A percentile compares a stretch with the other conserved stretches of the same genome.
Evolutionary conservation across 2,888 invertebrate species (phyloP).

Genomic region (Germaria angustata): DNA sequence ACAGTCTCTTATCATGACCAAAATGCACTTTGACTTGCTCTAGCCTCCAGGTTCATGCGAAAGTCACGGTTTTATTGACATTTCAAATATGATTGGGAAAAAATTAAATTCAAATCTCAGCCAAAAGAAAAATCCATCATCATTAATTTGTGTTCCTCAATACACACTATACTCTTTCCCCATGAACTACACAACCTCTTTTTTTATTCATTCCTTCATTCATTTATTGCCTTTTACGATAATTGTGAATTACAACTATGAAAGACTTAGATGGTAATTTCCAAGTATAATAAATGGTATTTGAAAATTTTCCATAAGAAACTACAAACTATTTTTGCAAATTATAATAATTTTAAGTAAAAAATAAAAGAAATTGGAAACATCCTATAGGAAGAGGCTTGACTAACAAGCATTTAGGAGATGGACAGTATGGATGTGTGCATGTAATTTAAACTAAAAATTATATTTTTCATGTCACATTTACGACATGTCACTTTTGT

Average conservation of each 20-base stretch:
- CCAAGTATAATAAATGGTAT: conserved; percentile 14
- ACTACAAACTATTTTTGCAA: not conserved
- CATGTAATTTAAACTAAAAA: not conserved
- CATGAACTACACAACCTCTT: conserved; percentile 55
- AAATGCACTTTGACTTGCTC: conserved; percentile 59
- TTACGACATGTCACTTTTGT: conserved; percentile 19
- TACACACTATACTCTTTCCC: conserved; percentile 24
- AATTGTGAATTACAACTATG: conserved; percentile 59
- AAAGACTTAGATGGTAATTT: conserved; percentile 33
- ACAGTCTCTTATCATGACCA: not conserved
- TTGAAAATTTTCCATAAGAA: conserved; percentile 1
- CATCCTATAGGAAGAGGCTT: not conserved
- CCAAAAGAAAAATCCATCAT: conserved; percentile 51
- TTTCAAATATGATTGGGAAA: conserved; percentile 21
- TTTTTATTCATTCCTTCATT: conserved; percentile 3
- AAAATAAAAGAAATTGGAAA: not conserved
- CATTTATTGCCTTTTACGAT: conserved; percentile 45
- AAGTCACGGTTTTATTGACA: conserved; percentile 56
- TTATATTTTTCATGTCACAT: conserved; percentile 33
- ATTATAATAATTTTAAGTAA: conserved; percentile 57
- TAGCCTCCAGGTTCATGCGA: conserved; percentile 62
- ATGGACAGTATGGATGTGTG: not conserved
- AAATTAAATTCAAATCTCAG: not conserved
- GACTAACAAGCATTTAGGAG: conserved; percentile 17
- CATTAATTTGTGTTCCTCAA: conserved; percentile 43